Base-by-base conservation (phyloP, 1,140 invertebrate genomes). In the Conopomorpha cramerella region DNA sequence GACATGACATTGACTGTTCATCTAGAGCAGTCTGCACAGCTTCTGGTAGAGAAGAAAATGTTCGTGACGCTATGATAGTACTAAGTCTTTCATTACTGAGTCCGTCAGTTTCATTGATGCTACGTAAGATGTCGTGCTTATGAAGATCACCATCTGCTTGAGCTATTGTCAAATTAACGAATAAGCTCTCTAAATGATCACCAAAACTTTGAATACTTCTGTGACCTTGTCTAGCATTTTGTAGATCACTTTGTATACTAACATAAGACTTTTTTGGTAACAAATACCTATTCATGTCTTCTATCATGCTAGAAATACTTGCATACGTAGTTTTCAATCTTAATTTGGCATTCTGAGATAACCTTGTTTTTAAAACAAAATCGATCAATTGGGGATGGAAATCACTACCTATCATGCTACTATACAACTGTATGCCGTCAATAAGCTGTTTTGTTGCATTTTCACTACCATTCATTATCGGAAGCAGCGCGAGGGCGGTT, bases 351-450 rank as follows among this genome's bases (percentile, higher is more conserved):
- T 16, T 36, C 3, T 2, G 2, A 1, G 30, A 32, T 8, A 38
- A 7, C 17, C 37, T 32, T 7, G 30, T 38, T 17, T 38, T 38
- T 12, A 38, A 16, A 11, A 38, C 30, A 32, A 38, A 38, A 2
- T 33, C n/a, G 7, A 38, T 38, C 15, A 38, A 13, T 2, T 10
- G 2, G n/a, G 15, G 7, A 8, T 37, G 1, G 1, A 10, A 12
- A 1, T 27, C n/a, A n/a, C 11, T 13, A 8, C 4, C n/a, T 3
- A 48, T 39, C 16, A 48, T 30, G n/a, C 30, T 15, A 14, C 38
- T 41, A 16, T 54, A 54, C 16, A 54, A 26, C 26, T 31, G 15
- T 16, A 48, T 48, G 6, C 39, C 33, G 30, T 53, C 51, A 19
- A 54, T 48, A 17, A 54, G 23, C 37, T 50, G 16, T 29, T 43